Base-by-base conservation (phyloP, 2,113 vertebrate species). In the Chaetops frenatus region DNA sequence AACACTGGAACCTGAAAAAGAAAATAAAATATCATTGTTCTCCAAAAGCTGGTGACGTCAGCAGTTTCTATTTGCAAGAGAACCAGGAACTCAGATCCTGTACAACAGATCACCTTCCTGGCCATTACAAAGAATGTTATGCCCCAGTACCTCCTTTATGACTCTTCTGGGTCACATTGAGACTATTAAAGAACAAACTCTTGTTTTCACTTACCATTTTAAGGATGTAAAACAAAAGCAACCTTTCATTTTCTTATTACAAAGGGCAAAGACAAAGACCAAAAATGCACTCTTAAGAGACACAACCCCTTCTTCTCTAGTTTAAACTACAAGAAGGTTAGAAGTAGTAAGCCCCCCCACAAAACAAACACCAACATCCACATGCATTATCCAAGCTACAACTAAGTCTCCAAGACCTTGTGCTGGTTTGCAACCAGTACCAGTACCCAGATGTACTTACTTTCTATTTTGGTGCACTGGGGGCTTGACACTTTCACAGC, bases 401-500 rank as follows among this genome's bases (percentile, higher is more conserved):
- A 3, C 4, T 14, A 53, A 29, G 9, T 15, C 35, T 72, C 35
- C 48, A 60, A 48, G 28, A 21, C 21, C 35, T 45, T n/a, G 8
- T 60, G 25, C 31, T 40, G 10, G 11, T 40, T 67, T 66, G 24
- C 14, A 16, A 15, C 28, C 47, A 36, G 10, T 3, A 15, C 28
- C 47, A 36, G 10, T 3, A 79, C 19, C 31, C 36, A 69, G 17
- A 38, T 31, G 19, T 24, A 98, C 98, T 47, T 98, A 99, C 99
- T 98, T 97, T 99, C 99, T 86, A 98, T 97, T 97, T 99, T 99
- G 80, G 98, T 95, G 86, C 98, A 97, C 8, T 98, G 98, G 31
- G 98, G 97, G 80, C 98, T 98, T 53, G 98, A 97, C n/a, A 99
- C 97, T 97, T 98, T 99, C 77, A 99, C 95, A 11, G 98, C 82